These are phyloP conservation scores for Mormyrus proboscirostris DNA, from an alignment of 2,797 vertebrate genomes.

Conservation along the genomic window DNA sequence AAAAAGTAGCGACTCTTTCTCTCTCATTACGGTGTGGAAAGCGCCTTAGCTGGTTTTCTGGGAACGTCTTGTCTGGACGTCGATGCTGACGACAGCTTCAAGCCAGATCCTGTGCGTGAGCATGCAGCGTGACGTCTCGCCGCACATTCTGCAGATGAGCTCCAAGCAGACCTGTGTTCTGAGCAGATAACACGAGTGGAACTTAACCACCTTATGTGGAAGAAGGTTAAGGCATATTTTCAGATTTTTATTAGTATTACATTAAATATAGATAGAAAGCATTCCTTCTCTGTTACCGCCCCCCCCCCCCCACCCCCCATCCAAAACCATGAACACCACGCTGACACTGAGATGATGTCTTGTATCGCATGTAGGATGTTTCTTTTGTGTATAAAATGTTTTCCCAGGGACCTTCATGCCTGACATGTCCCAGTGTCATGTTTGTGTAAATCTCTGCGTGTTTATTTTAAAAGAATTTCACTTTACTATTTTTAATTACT, in stretches of 20 bases:
- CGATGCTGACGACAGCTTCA: slow-evolving; percentile 58
- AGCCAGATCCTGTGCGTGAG: slow-evolving; percentile 48
- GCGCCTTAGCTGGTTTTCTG: slow-evolving; percentile 66
- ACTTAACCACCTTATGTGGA: slow-evolving; percentile 57
- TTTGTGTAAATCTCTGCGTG: background rate
- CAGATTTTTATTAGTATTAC: slow-evolving; percentile 43
- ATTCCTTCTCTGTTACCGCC: background rate
- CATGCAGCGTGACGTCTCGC: slow-evolving; percentile 29
- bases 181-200: slow-evolving; percentile 55
- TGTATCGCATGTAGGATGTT: background rate
- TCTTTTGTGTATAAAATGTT: background rate
- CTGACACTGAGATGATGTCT: background rate
- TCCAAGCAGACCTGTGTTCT: slow-evolving; percentile 46
- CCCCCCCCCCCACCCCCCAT: background rate
- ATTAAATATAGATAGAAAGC: slow-evolving; percentile 36
- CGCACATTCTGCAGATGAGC: slow-evolving; percentile 17
- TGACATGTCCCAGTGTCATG: background rate
- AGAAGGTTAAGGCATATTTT: slow-evolving; percentile 43
- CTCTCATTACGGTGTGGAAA: slow-evolving; percentile 71
- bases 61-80: slow-evolving; percentile 56
- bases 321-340: background rate
- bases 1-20: slow-evolving; percentile 61
- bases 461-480: background rate
- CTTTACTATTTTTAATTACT: background rate
- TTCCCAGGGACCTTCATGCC: background rate